A percentile compares a stretch with the other conserved stretches of the same genome.
These are phyloP conservation scores for Chlorocebus sabaeus DNA, from an alignment of 2,113 vertebrate species.

Conservation along the genomic window DNA sequence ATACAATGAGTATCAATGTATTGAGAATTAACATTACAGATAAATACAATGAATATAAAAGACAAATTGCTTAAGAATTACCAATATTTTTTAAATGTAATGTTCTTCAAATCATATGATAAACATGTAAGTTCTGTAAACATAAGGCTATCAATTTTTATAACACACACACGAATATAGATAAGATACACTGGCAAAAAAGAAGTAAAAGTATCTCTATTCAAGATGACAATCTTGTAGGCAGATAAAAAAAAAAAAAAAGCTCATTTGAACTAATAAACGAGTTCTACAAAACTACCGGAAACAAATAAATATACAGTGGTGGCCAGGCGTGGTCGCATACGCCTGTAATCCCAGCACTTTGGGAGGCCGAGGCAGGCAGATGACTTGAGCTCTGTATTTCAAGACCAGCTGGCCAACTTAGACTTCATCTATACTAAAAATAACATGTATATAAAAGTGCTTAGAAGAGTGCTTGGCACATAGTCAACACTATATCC, in stretches of 20 bases:
- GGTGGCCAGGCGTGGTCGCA: no score
- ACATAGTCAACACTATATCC: no score
- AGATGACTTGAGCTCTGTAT: no score
- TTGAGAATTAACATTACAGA: neutral
- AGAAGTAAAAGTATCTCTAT: conserved; percentile 14
- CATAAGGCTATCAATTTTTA: conserved; percentile 3
- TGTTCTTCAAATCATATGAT: neutral
- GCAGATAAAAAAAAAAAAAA: neutral
- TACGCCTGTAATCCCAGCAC: no score
- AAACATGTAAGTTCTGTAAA: neutral
- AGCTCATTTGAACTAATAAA: neutral
- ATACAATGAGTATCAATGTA: neutral
- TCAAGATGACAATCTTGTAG: neutral
- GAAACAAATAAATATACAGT: neutral
- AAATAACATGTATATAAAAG: no score
- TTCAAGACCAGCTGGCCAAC: no score
- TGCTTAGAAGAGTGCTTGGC: no score
- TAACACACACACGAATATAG: neutral
- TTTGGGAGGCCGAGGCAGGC: no score
- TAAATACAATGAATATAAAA: neutral
- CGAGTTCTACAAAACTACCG: neutral
- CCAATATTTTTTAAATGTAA: neutral
- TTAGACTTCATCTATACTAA: no score
- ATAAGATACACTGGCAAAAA: neutral
- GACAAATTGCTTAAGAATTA: neutral